Evolutionary conservation across 2,888 invertebrate genomes (phyloP).

Genomic region (Catocala sponsa): DNA sequence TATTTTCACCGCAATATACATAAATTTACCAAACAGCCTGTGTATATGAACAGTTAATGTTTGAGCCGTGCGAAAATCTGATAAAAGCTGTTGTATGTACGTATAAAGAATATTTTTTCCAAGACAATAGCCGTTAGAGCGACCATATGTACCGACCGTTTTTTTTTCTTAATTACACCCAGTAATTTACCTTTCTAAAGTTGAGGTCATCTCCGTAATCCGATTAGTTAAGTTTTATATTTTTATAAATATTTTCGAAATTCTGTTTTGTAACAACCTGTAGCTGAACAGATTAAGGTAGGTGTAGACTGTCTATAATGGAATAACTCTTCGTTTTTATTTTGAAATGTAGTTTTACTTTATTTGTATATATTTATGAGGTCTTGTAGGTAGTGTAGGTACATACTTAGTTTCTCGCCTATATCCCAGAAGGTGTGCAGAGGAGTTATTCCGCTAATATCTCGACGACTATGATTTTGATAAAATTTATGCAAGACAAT

Average conservation of each 20-base stretch:
- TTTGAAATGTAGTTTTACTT: no score
- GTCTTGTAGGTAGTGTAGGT: no score
- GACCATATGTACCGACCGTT: constrained; percentile 73
- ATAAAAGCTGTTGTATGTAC: constrained; percentile 79
- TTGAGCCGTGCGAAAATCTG: constrained; percentile 84
- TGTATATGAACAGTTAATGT: constrained; percentile 73
- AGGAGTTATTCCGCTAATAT: no score
- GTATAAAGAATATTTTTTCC: constrained; percentile 84
- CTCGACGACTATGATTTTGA: no score
- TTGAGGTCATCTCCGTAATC: constrained; percentile 68
- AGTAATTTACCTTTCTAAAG: constrained; percentile 75
- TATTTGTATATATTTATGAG: no score
- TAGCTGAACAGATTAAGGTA: constrained; percentile 11
- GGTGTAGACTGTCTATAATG: background rate
- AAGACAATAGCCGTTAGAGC: constrained; percentile 69
- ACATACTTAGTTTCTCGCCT: no score
- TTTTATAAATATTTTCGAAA: constrained; percentile 41
- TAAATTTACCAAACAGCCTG: constrained; percentile 61
- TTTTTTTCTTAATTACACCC: constrained; percentile 72
- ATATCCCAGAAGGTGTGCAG: no score
- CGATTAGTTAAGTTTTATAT: constrained; percentile 57
- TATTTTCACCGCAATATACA: constrained; percentile 48
- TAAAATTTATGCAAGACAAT: no score
- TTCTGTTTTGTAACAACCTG: constrained; percentile 39
- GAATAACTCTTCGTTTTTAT: no score